These are phyloP conservation scores for Thera obeliscata DNA, from an alignment of 2,888 invertebrate genomes.

Conservation along the genomic window DNA sequence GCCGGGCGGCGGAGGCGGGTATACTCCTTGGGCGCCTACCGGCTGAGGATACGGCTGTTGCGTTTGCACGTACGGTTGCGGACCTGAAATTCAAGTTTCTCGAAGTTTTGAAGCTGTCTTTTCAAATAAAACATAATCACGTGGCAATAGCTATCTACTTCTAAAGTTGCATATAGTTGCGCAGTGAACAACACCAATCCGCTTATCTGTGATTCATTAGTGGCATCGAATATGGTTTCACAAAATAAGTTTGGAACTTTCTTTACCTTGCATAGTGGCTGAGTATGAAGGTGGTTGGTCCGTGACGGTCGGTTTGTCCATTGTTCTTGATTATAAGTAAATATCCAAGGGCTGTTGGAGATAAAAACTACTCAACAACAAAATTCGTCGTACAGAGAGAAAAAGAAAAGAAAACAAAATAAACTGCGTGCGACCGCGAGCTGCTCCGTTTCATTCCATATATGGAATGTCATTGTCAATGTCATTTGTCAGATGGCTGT, in stretches of 20 bases:
- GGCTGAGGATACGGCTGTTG: slow-evolving; percentile 49
- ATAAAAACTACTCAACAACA: slow-evolving; percentile 17
- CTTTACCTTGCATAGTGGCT: slow-evolving; percentile 67
- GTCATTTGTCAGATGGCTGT: too few species aligned
- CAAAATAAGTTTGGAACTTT: slow-evolving; percentile 43
- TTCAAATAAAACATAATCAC: slow-evolving; percentile 1
- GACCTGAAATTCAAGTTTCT: slow-evolving; percentile 47
- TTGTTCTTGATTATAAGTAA: slow-evolving; percentile 44
- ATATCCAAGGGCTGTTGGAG: slow-evolving; percentile 25
- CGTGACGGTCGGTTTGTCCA: slow-evolving; percentile 72
- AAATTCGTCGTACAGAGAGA: not conserved
- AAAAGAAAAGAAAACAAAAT: not conserved
- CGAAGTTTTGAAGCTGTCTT: not conserved
- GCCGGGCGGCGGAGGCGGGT: slow-evolving; percentile 83
- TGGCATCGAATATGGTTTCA: slow-evolving; percentile 46
- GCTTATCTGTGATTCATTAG: slow-evolving; percentile 66
- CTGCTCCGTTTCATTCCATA: too few species aligned
- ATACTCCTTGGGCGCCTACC: slow-evolving; percentile 52
- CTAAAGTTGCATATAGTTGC: slow-evolving; percentile 42
- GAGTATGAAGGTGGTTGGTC: slow-evolving; percentile 83
- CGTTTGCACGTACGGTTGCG: slow-evolving; percentile 48
- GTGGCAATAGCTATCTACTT: not conserved
- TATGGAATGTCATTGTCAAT: too few species aligned
- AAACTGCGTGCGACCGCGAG: too few species aligned
- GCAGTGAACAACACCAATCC: slow-evolving; percentile 47